Conservation (phyloP, 2,888 invertebrate genomes). For the Caenorhabditis sp. region DNA sequence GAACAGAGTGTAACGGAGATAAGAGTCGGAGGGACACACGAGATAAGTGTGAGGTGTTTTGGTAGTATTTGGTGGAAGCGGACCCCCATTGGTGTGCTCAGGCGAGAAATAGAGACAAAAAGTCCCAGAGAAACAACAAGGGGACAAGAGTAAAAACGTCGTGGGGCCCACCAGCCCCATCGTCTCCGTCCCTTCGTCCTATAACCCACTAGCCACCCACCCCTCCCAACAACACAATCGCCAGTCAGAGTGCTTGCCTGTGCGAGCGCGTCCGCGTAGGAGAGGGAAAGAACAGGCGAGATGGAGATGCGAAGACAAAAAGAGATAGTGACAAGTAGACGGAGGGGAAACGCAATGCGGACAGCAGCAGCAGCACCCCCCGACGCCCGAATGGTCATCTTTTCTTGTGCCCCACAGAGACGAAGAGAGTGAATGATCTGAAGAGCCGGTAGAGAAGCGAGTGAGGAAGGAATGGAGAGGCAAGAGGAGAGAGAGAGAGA, state of each 20-base stretch:
- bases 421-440: slow-evolving; percentile 41
- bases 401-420: slow-evolving; percentile 18
- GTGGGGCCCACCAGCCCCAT: background rate
- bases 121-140: slow-evolving; percentile 12
- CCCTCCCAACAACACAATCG: slow-evolving; percentile 29
- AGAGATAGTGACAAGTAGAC: slow-evolving; percentile 35
- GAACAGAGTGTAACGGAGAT: slow-evolving; percentile 38
- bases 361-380: slow-evolving; percentile 44
- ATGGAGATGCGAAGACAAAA: slow-evolving; percentile 10
- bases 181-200: slow-evolving; percentile 45
- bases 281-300: background rate
- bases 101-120: slow-evolving; percentile 28
- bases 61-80: slow-evolving; percentile 5
- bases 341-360: slow-evolving; percentile 32
- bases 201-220: slow-evolving; percentile 24
- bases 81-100: slow-evolving; percentile 14
- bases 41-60: slow-evolving; percentile 42
- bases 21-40: slow-evolving; percentile 13
- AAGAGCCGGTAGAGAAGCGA: slow-evolving; percentile 39
- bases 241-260: slow-evolving; percentile 43
- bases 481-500: too few relatives aligned
- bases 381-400: slow-evolving; percentile 55
- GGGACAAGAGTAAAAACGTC: background rate
- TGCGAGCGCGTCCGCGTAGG: slow-evolving; percentile 42
- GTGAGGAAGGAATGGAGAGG: slow-evolving; percentile 17